A percentile compares a stretch with the other conserved stretches of the same genome.
Evolutionary conservation across 1,140 invertebrate species (phyloP).

Genomic region (Proales similis): DNA sequence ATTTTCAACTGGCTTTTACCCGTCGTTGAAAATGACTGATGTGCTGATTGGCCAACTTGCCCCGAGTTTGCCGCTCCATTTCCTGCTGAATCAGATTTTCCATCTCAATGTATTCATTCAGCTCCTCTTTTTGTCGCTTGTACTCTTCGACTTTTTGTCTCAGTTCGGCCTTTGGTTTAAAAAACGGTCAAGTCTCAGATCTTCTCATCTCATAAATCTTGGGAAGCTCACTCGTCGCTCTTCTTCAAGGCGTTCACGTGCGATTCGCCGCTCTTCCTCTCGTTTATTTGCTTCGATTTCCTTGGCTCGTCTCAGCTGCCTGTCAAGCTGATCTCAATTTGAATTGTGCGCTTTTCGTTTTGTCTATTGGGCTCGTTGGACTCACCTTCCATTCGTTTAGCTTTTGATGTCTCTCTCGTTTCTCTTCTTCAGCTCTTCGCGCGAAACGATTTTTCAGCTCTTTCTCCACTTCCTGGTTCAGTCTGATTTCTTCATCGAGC

Average conservation of each 20-base stretch:
- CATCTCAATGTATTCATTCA: constrained; percentile 42
- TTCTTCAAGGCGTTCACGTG: constrained; percentile 44
- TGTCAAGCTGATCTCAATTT: constrained; percentile 44
- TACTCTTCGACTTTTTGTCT: constrained; percentile 42
- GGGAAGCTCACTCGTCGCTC: constrained; percentile 42
- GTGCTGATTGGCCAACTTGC: constrained; percentile 14
- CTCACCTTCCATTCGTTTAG: constrained; percentile 48
- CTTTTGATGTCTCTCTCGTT: constrained; percentile 42
- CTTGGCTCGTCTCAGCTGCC: constrained; percentile 47
- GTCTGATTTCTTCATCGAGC: constrained; percentile 29
- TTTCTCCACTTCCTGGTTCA: constrained; percentile 40
- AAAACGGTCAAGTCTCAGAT: not conserved
- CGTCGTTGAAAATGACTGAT: constrained; percentile 38
- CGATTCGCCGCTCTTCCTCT: constrained; percentile 42
- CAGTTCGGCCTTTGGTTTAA: constrained; percentile 40
- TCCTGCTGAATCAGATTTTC: constrained; percentile 21
- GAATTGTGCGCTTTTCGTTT: not conserved
- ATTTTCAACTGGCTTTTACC: constrained; percentile 42
- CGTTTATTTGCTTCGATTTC: constrained; percentile 44
- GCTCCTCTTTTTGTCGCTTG: constrained; percentile 42
- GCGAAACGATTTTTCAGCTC: constrained; percentile 40
- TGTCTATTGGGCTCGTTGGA: not conserved
- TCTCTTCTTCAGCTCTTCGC: constrained; percentile 42
- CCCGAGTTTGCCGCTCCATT: constrained; percentile 31
- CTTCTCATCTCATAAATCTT: not conserved